Percentiles rank a stretch among this genome's conserved stretches.
Conservation (phyloP, 2,888 invertebrate species). For the Rhorus exstirpatorius region DNA sequence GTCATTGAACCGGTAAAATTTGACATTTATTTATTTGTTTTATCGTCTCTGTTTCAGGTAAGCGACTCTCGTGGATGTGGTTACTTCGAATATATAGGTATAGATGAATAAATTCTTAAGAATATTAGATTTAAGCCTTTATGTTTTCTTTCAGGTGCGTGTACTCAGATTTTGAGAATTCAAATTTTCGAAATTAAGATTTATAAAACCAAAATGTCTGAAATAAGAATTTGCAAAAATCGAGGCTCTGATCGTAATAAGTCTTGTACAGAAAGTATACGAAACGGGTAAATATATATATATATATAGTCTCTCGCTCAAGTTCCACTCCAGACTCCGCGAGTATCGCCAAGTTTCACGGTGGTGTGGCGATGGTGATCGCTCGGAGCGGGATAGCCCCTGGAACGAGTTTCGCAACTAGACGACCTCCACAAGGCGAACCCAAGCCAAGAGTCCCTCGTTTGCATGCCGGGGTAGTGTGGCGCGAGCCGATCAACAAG, state of each 20-base stretch:
- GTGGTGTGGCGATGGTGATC: conserved; percentile 44
- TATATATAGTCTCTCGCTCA: background rate
- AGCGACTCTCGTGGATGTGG: conserved; percentile 51
- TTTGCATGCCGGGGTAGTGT: conserved; percentile 73
- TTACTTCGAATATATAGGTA: conserved; percentile 13
- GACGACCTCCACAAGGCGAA: conserved; percentile 80
- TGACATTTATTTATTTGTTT: conserved; percentile 36
- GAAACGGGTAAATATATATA: no score
- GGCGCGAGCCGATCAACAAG: conserved; percentile 45
- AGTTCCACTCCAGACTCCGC: conserved; percentile 35
- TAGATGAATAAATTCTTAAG: background rate
- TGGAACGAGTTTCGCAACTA: conserved; percentile 82
- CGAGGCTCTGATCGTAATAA: no score
- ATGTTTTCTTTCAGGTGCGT: background rate
- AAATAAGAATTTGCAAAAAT: background rate
- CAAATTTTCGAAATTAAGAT: background rate
- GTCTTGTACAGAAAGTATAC: no score
- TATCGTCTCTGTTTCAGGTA: conserved; percentile 74
- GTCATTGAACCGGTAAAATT: background rate
- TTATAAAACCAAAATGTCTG: background rate
- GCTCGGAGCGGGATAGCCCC: conserved; percentile 65
- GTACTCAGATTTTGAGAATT: background rate
- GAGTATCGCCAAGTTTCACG: conserved; percentile 45
- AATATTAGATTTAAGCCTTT: background rate
- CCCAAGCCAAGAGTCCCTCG: conserved; percentile 70